A percentile compares a stretch with the other conserved stretches of the same genome.
These are phyloP conservation scores for Orthonyx spaldingii DNA, from an alignment of 2,113 vertebrate genomes.

Conservation along the genomic window DNA sequence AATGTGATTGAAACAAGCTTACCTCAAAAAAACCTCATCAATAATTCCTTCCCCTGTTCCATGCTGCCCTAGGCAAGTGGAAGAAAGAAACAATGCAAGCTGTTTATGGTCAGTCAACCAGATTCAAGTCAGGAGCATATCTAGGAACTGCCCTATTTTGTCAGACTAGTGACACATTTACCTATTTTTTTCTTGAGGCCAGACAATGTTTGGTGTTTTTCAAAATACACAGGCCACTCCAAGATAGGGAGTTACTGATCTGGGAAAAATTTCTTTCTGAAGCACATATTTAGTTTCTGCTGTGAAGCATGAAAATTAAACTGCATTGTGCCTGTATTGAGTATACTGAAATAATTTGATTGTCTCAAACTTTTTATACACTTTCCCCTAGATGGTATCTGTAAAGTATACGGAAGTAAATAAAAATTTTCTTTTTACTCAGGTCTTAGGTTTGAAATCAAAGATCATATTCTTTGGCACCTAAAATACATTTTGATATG, in stretches of 20 bases:
- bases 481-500: neutral
- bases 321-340: neutral
- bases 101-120: neutral
- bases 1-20: neutral
- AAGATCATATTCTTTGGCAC: neutral
- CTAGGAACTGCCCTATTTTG: neutral
- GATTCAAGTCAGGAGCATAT: neutral
- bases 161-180: neutral
- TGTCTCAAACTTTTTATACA: neutral
- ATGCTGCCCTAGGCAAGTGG: too few species aligned
- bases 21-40: neutral
- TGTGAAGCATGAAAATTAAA: neutral
- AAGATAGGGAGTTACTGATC: neutral
- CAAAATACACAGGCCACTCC: neutral
- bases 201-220: neutral
- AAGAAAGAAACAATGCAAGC: neutral
- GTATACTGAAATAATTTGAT: neutral
- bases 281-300: neutral
- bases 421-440: neutral
- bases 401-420: neutral
- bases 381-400: neutral
- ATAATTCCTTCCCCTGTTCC: neutral
- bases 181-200: neutral
- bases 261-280: neutral
- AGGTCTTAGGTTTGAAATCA: neutral